Conservation (phyloP, 2,113 vertebrate species). For the Morone saxatilis region DNA sequence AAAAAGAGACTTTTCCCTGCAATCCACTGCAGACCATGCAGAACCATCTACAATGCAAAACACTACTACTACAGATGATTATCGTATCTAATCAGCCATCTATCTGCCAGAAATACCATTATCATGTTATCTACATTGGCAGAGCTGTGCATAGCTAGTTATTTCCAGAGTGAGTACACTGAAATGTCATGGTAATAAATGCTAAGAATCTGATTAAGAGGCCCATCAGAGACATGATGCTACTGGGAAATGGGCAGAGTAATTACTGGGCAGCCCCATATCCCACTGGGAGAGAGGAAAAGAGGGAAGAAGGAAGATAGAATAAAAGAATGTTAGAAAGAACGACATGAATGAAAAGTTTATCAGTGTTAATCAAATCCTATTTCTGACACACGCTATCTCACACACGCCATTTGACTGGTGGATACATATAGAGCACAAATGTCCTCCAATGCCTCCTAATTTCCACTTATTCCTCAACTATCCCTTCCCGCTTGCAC, state of each 20-base stretch:
- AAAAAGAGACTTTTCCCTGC: conserved; percentile 18
- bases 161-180: conserved; percentile 55
- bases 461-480: conserved; percentile 34
- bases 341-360: conserved; percentile 5
- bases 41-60: conserved; percentile 56
- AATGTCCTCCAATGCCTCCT: conserved; percentile 12
- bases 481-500: not conserved
- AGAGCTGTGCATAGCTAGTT: conserved; percentile 41
- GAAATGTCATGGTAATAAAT: conserved; percentile 75
- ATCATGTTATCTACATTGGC: conserved; percentile 49
- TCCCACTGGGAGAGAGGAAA: conserved; percentile 39
- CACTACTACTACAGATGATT: conserved; percentile 51
- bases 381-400: conserved; percentile 32
- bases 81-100: conserved; percentile 69
- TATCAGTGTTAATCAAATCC: conserved; percentile 59
- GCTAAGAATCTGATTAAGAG: conserved; percentile 74
- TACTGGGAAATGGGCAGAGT: conserved; percentile 63
- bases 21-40: conserved; percentile 51
- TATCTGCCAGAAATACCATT: conserved; percentile 71
- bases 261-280: conserved; percentile 71
- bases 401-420: conserved; percentile 18
- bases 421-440: conserved; percentile 4
- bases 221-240: conserved; percentile 55
- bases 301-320: conserved; percentile 19
- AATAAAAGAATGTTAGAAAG: conserved; percentile 6